Evolutionary conservation across 2,888 invertebrate genomes (phyloP).

Genomic region (Drosophila lutescens): DNA sequence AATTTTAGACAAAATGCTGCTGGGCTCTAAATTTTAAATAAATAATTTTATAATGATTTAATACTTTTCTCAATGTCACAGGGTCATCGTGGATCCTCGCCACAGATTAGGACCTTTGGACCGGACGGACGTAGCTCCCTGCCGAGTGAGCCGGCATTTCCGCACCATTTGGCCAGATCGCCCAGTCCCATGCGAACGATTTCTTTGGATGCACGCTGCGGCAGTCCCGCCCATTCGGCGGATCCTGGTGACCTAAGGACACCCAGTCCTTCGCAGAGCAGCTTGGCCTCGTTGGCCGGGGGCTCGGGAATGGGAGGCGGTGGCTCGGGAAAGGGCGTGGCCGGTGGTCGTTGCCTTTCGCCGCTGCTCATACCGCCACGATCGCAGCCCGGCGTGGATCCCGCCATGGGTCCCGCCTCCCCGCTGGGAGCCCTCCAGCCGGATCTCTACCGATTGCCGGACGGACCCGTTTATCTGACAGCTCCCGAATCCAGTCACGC

Average conservation of each 20-base stretch:
- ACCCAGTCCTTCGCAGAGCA: constrained; percentile 89
- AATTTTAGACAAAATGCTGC: no score
- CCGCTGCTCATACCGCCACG: constrained; percentile 91
- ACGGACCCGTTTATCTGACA: constrained; percentile 91
- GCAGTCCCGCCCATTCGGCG: constrained; percentile 85
- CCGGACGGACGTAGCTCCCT: constrained; percentile 90
- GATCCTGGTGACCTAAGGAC: constrained; percentile 85
- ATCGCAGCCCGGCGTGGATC: constrained; percentile 84
- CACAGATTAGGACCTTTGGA: constrained; percentile 92
- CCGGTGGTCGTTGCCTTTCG: constrained; percentile 88
- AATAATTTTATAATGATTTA: neutral
- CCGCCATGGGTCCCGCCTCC: constrained; percentile 85
- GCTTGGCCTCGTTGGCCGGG: constrained; percentile 87
- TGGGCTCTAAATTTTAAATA: no score
- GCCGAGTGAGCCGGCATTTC: constrained; percentile 81
- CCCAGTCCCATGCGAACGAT: constrained; percentile 92
- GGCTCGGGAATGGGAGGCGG: constrained; percentile 54
- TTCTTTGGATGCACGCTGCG: constrained; percentile 90
- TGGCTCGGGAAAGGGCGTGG: constrained; percentile 62
- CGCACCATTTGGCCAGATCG: constrained; percentile 86
- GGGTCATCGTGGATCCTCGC: constrained; percentile 92
- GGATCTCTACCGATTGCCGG: constrained; percentile 92
- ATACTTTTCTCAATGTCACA: constrained; percentile 60
- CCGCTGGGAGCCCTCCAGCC: constrained; percentile 93
- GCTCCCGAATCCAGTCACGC: constrained; percentile 87